Percentiles rank a stretch among this genome's conserved stretches.
These are phyloP conservation scores for Florisuga fusca DNA, from an alignment of 2,797 vertebrate genomes.

Conservation along the genomic window DNA sequence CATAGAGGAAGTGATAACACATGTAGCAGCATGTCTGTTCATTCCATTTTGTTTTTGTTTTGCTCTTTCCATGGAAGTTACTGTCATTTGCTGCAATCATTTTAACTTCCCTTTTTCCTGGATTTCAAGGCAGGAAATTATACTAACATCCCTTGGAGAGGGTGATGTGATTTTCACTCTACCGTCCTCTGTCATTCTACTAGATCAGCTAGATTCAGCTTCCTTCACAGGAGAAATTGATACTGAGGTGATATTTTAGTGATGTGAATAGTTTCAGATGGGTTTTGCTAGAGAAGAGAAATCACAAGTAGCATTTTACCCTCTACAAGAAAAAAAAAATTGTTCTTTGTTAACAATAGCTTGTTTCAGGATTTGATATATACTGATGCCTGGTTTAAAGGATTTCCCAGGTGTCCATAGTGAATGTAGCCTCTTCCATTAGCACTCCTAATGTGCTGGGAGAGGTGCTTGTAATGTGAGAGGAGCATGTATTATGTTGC, in stretches of 20 bases:
- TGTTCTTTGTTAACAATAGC: not conserved
- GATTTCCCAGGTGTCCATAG: not conserved
- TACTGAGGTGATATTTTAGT: conserved; percentile 1
- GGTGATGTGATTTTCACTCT: not conserved
- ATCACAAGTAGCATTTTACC: not conserved
- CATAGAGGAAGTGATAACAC: not conserved
- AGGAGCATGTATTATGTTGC: not conserved
- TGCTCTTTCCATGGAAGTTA: not conserved
- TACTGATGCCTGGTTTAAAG: not conserved
- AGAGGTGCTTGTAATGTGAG: not conserved
- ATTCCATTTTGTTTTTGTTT: not conserved
- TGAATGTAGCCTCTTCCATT: not conserved
- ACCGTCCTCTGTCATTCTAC: not conserved
- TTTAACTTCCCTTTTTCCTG: not conserved
- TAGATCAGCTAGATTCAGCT: not conserved
- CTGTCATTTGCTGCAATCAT: not conserved
- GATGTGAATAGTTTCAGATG: conserved; percentile 12
- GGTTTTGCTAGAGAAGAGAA: not conserved
- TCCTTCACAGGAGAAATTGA: not conserved
- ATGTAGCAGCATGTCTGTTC: not conserved
- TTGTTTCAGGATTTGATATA: conserved; percentile 8
- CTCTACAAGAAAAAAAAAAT: not conserved
- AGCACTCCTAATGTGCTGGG: not conserved
- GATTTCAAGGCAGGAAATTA: conserved; percentile 30
- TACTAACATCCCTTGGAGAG: not conserved